A percentile compares a stretch with the other conserved stretches of the same genome.
These are phyloP conservation scores for Papilio aristodemus DNA, from an alignment of 1,140 invertebrate genomes.

Conservation along the genomic window DNA sequence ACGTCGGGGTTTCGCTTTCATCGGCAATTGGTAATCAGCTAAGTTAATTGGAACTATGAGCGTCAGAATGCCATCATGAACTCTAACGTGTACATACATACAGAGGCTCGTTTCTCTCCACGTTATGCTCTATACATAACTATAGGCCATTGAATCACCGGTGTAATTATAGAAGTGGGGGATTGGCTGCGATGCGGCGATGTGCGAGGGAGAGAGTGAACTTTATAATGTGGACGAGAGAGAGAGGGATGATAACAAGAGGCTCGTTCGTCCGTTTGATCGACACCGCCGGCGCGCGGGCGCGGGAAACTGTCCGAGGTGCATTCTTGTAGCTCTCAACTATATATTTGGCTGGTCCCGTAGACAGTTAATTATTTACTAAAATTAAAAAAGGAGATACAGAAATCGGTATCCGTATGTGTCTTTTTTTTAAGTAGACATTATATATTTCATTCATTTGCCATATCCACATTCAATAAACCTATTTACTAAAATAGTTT, in stretches of 20 bases:
- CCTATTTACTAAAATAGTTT: neutral
- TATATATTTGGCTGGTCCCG: conserved; percentile 74
- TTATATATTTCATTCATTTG: conserved; percentile 1
- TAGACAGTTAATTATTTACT: conserved; percentile 37
- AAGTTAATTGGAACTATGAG: conserved; percentile 52
- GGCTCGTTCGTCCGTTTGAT: conserved; percentile 79
- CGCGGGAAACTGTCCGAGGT: conserved; percentile 74
- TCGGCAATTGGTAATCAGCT: conserved; percentile 42
- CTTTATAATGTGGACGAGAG: conserved; percentile 49
- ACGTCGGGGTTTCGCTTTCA: conserved; percentile 31
- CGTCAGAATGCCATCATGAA: conserved; percentile 57
- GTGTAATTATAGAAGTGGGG: conserved; percentile 80
- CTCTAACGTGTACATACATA: conserved; percentile 70
- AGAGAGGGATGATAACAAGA: conserved; percentile 71
- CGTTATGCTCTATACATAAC: conserved; percentile 71
- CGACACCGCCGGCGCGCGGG: conserved; percentile 74
- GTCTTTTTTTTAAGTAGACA: neutral
- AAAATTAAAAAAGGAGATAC: conserved; percentile 19
- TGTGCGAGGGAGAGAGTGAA: conserved; percentile 56
- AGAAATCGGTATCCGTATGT: conserved; percentile 1
- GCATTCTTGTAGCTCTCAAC: conserved; percentile 79
- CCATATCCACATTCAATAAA: neutral
- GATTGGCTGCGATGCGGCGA: conserved; percentile 77
- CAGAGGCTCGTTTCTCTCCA: conserved; percentile 71
- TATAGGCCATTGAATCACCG: conserved; percentile 80